Evolutionary conservation across 2,797 vertebrate species (phyloP).

Genomic region (Protonibea diacanthus): DNA sequence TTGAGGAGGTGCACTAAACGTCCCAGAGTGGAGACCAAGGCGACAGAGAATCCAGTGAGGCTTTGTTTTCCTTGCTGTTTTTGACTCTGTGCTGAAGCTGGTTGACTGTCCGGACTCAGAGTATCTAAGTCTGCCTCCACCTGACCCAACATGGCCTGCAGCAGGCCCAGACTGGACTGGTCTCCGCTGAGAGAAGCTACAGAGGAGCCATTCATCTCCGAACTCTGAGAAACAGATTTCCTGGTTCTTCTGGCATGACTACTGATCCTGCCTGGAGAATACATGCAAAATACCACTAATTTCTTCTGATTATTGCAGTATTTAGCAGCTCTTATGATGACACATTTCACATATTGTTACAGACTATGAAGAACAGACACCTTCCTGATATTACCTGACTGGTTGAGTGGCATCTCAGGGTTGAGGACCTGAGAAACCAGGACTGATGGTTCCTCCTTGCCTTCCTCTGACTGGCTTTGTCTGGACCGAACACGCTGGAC

Average conservation of each 20-base stretch:
- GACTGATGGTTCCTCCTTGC: conserved; percentile 56
- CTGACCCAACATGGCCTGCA: conserved; percentile 90
- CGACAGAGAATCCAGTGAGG: conserved; percentile 91
- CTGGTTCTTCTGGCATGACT: conserved; percentile 58
- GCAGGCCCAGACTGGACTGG: conserved; percentile 86
- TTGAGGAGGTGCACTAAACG: conserved; percentile 89
- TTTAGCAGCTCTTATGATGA: neutral
- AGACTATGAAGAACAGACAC: neutral
- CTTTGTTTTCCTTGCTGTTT: conserved; percentile 74
- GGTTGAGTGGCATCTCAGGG: conserved; percentile 66
- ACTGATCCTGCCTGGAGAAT: conserved; percentile 72
- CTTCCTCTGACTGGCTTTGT: conserved; percentile 69
- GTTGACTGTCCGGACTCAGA: conserved; percentile 76
- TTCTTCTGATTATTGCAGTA: neutral
- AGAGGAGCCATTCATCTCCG: conserved; percentile 71
- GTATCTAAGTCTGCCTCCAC: conserved; percentile 89
- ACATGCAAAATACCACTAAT: neutral
- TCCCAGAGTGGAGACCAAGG: conserved; percentile 88
- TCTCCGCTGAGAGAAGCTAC: conserved; percentile 71
- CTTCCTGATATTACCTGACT: conserved; percentile 64
- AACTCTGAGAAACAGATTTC: conserved; percentile 65
- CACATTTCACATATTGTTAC: neutral
- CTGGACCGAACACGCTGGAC: conserved; percentile 84
- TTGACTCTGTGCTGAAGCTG: conserved; percentile 62
- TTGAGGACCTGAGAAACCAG: conserved; percentile 88